Base-by-base conservation (phyloP, 2,888 invertebrate genomes). In the Drosophila quinaria region DNA sequence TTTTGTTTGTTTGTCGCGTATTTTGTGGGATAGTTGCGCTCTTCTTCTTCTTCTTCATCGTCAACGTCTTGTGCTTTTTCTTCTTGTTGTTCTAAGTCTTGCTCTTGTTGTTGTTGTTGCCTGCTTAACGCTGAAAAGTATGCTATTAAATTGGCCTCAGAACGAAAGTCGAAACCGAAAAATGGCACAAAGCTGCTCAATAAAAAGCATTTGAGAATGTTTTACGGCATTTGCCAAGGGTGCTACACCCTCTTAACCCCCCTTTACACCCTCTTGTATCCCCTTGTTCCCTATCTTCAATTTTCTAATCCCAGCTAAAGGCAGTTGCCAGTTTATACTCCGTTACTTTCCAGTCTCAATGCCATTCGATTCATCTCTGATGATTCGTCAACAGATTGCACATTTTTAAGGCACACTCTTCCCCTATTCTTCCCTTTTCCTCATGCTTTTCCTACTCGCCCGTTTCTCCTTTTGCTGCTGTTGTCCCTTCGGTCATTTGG, bases 131-230 rank as follows among this genome's bases (percentile, higher is more conserved):
- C 89, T 82, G 80, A 80, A 82, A 88, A 90, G 84, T 85, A 91
- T 82, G 89, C 81, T 80, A 91, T 90, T 90, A 91, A 89, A 90
- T 90, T 91, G 91, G 91, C 90, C 90, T 79, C 86, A 85, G 33
- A 87, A 79, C 85, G 22, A 82, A 80, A 78, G 89, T 80, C 70
- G 25, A 64, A 75, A 69, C 67, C 55, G 54, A 61, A 70, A 67
- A 74, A 77, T 79, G 80, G 68, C 77, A 59, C 59, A 61, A 74
- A 70, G 80, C 76, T 58, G 68, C 76, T 69, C 67, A 75, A 81
- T 76, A 74, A 71, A 69, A 81, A 70, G 59, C 66, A 80, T 75
- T 75, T 65, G 78, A 65, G 69, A 81, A 78, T 75, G 74, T 80
- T 70, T 68, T 74, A 79, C 70, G 69, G 70, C 70, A 64, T 71